Evolutionary conservation across 2,888 invertebrate species (phyloP), one percentile per base, ranked within the genome.

Genomic region (Oasisia sp.): DNA sequence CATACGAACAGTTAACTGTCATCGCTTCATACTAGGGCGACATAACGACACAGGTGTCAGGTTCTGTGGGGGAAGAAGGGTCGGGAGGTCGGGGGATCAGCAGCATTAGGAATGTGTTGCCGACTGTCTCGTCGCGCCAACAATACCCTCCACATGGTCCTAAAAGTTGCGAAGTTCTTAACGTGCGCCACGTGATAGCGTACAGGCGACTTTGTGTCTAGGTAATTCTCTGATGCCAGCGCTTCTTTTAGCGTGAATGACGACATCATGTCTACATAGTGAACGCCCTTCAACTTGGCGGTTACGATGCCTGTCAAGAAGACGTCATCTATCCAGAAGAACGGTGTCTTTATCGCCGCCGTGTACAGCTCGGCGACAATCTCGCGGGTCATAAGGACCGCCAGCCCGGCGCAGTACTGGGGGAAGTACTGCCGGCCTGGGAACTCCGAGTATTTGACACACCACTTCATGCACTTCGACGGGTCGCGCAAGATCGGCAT

Each of bases 181-280:
- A 93, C 92, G 89, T 94, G 93, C 19, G 92, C 89, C 32, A 93
- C 90, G 11, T 92, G 91, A 32, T 91, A 91, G 32, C 90, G 90
- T 19, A 93, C 19, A 1, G 74, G 38, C n/a, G 38, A 14, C 11
- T 45, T 89, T 27, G n/a, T 44, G 38, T 94, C 91, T 89, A 90
- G 89, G 91, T 93, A 93, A 27, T 93, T 74, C 32, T 93, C 93
- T 9, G 92, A 74, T n/a, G 93, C 93, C 9, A 91, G 11, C 1
- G 93, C 91, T 89, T 93, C 92, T 32, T 98, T 98, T 92, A 99
- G 97, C 8, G 98, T 98, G 92, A 99, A 98, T 96, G 99, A 99
- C 96, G 98, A 98, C 11, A 98, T 97, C 94, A 99, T 92, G 92
- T 95, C 94, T 32, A 95, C 93, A 92, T 94, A 95, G 11, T 93